A percentile compares a stretch with the other conserved stretches of the same genome.
These are phyloP conservation scores for Tragelaphus imberbis DNA, from an alignment of 2,113 vertebrate genomes.

Conservation along the genomic window DNA sequence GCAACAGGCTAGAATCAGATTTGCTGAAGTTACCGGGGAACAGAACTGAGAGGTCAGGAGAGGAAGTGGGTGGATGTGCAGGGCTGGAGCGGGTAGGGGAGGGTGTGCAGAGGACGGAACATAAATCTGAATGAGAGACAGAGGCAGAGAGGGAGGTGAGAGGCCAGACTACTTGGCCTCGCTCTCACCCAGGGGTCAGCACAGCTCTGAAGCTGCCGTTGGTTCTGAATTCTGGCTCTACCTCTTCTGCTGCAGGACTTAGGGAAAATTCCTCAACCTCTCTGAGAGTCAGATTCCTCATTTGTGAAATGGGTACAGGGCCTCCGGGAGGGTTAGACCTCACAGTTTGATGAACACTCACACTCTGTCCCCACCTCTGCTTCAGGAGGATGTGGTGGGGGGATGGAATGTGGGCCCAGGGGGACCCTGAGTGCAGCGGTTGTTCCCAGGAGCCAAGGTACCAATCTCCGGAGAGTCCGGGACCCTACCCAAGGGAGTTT, in stretches of 20 bases:
- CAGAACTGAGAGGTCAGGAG: neutral
- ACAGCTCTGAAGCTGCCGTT: accelerated
- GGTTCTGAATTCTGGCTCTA: neutral
- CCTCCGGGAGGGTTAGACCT: accelerated
- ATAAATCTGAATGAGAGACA: accelerated
- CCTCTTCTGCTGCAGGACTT: neutral
- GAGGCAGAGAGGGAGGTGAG: neutral
- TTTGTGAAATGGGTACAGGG: neutral
- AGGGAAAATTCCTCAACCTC: neutral
- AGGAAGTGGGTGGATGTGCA: neutral
- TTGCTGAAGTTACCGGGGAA: too few relatives aligned
- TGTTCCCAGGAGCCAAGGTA: neutral
- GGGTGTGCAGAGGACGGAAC: neutral
- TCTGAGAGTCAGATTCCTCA: neutral
- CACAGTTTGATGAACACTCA: accelerated
- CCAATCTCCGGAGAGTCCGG: accelerated
- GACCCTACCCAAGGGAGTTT: accelerated
- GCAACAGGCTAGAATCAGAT: too few relatives aligned
- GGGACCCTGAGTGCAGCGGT: neutral
- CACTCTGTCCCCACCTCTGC: neutral
- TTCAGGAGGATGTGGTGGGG: neutral
- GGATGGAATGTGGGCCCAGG: neutral
- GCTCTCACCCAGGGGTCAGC: neutral
- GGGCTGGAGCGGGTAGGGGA: neutral
- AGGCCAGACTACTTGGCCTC: neutral